Conservation (phyloP, 2,888 invertebrate genomes). For the Habroteleia sp. region DNA sequence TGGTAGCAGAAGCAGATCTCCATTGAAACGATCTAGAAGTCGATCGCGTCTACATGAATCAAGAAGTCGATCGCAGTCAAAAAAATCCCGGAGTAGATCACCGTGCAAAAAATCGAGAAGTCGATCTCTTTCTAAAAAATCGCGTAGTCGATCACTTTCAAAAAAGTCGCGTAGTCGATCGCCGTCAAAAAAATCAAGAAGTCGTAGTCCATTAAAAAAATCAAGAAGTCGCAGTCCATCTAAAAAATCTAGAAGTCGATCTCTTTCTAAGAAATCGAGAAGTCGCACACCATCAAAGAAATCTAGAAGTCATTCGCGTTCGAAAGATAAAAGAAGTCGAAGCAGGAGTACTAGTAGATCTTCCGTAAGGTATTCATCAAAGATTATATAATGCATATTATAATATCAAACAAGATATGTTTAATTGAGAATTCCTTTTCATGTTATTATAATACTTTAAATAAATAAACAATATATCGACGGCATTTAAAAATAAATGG, state of each 20-base stretch:
- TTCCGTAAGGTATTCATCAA: conserved; percentile 71
- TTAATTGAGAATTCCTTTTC: no score
- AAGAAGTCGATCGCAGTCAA: conserved; percentile 66
- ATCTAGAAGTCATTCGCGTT: conserved; percentile 70
- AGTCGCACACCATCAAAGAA: conserved; percentile 71
- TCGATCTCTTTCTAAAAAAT: conserved; percentile 68
- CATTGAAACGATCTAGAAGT: conserved; percentile 68
- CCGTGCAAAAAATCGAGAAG: conserved; percentile 69
- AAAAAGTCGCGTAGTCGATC: conserved; percentile 71
- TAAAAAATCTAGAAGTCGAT: conserved; percentile 70
- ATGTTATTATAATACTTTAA: no score
- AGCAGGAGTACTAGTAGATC: conserved; percentile 75
- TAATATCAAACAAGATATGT: no score
- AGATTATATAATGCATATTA: no score
- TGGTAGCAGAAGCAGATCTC: conserved; percentile 63
- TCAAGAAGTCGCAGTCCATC: conserved; percentile 70
- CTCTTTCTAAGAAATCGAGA: conserved; percentile 66
- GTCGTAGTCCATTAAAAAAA: conserved; percentile 69
- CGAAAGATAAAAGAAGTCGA: conserved; percentile 72
- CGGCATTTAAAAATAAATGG: no score
- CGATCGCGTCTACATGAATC: conserved; percentile 59
- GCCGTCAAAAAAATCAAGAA: conserved; percentile 67
- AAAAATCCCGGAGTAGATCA: conserved; percentile 69
- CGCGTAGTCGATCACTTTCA: conserved; percentile 67
- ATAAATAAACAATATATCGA: no score